A percentile compares a stretch with the other conserved stretches of the same genome.
Evolutionary conservation across 2,888 invertebrate genomes (phyloP).

Genomic region (Xestia ashworthii): DNA sequence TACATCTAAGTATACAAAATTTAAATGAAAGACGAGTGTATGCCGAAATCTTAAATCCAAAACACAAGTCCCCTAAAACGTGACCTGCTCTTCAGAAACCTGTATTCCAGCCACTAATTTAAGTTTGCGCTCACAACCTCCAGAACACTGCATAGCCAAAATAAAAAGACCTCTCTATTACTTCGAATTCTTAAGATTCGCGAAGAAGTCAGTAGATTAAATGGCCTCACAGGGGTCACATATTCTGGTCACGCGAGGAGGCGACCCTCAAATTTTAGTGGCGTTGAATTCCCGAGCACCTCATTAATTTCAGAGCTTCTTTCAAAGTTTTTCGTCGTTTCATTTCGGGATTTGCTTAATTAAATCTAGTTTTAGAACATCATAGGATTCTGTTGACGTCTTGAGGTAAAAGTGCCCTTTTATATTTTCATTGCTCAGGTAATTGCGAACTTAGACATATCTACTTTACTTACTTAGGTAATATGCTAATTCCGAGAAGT

Average conservation of each 20-base stretch:
- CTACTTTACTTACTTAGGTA: too few species aligned
- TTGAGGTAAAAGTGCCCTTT: conserved; percentile 24
- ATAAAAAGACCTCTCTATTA: conserved; percentile 50
- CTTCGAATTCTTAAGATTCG: conserved; percentile 39
- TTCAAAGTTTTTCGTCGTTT: conserved; percentile 71
- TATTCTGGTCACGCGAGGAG: conserved; percentile 52
- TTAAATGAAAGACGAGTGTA: neutral
- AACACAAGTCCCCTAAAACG: conserved; percentile 25
- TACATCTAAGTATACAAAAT: neutral
- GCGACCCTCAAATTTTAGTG: conserved; percentile 70
- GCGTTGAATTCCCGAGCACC: conserved; percentile 72
- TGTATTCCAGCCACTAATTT: conserved; percentile 68
- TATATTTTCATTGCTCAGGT: neutral
- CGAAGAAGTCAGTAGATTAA: conserved; percentile 49
- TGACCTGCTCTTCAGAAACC: conserved; percentile 43
- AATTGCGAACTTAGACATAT: neutral
- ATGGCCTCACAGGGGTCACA: conserved; percentile 47
- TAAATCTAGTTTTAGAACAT: conserved; percentile 71
- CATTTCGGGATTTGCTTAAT: conserved; percentile 69
- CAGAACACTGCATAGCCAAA: conserved; percentile 51
- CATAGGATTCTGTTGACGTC: conserved; percentile 24
- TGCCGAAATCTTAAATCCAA: conserved; percentile 10
- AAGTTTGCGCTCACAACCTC: conserved; percentile 66
- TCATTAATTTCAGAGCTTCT: conserved; percentile 78
- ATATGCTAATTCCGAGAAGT: neutral